Percentiles rank a stretch among this genome's conserved stretches.
Evolutionary conservation across 92 coral and sea anemone species (phyloP).

Genomic region (Pocillopora meandrina): DNA sequence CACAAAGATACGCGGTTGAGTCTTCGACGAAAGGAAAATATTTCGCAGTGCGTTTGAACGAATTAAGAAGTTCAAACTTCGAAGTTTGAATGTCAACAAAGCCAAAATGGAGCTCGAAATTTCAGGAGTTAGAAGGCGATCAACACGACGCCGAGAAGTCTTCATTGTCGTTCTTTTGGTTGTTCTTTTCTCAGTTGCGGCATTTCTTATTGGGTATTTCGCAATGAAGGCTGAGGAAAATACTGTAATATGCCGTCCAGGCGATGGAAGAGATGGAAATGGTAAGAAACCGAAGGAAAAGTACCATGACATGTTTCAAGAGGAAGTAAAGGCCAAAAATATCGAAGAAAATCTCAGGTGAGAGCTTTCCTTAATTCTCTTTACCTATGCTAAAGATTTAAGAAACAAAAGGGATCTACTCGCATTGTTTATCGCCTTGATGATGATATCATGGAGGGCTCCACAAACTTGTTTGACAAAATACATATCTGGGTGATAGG

Average conservation of each 20-base stretch:
- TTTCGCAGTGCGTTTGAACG: neutral
- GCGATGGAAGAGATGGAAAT: neutral
- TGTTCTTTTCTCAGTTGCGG: conserved; percentile 16
- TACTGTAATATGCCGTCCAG: neutral
- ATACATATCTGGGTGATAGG: no score
- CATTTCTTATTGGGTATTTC: conserved; percentile 55
- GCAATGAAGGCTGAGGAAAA: conserved; percentile 18
- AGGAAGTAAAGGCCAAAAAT: conserved; percentile 37
- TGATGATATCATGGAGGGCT: no score
- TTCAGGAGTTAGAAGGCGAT: neutral
- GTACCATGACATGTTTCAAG: conserved; percentile 52
- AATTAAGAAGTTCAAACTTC: neutral
- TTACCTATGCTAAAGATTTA: neutral
- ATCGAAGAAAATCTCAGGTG: conserved; percentile 54
- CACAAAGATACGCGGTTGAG: neutral
- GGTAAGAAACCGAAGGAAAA: neutral
- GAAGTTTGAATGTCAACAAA: no score
- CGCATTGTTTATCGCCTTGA: no score
- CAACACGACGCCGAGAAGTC: conserved; percentile 16
- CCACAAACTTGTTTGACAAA: no score
- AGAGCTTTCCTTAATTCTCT: neutral
- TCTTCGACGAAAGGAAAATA: neutral
- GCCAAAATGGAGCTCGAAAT: conserved; percentile 17
- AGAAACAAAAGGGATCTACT: neutral
- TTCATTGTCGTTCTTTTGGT: neutral